Base-by-base conservation (phyloP, 2,888 invertebrate genomes). In the Melanargia galathea region DNA sequence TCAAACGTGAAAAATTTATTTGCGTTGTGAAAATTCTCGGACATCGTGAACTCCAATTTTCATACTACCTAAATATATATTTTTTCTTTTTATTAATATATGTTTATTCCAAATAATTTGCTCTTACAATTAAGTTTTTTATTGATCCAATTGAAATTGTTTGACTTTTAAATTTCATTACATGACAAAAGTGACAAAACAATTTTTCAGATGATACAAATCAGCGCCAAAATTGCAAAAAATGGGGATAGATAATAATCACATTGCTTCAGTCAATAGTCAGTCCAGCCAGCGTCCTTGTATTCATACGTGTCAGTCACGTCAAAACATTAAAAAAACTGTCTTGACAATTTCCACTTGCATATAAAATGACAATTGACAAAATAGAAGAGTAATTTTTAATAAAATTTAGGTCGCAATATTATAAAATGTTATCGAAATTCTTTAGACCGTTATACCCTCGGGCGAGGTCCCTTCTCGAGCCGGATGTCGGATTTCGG, bases 161-260 rank as follows among this genome's bases (percentile, higher is more conserved):
- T 80, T 83, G 83, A 85, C 85, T 85, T 85, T 84, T 84, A 75
- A 84, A 84, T 85, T 87, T 86, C 75, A 46, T 46, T 11, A 22
- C 20, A 22, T 20, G 20, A 45, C 2, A 16, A 16, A 1, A 2
- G 6, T 5, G 26, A 26, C 4, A 26, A 26, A 5, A 6, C 6
- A 26, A 26, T 26, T 6, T 5, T 6, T 26, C 26, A 3, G 26
- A 5, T 26, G 3, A 5, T 26, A 26, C 26, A 26, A n/a, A n/a
- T n/a, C n/a, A n/a, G n/a, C 11, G 33, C 33, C 33, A 33, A 11
- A 11, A 10, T 33, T 33, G 10, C 11, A 35, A 35, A 35, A 45
- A n/a, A n/a, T n/a, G n/a, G n/a, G n/a, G n/a, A n/a, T n/a, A n/a
- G n/a, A n/a, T n/a, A n/a, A n/a, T n/a, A n/a, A n/a, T n/a, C n/a